These are phyloP conservation scores for Leucopsar rothschildi DNA, from an alignment of 2,113 vertebrate genomes.

Conservation along the genomic window DNA sequence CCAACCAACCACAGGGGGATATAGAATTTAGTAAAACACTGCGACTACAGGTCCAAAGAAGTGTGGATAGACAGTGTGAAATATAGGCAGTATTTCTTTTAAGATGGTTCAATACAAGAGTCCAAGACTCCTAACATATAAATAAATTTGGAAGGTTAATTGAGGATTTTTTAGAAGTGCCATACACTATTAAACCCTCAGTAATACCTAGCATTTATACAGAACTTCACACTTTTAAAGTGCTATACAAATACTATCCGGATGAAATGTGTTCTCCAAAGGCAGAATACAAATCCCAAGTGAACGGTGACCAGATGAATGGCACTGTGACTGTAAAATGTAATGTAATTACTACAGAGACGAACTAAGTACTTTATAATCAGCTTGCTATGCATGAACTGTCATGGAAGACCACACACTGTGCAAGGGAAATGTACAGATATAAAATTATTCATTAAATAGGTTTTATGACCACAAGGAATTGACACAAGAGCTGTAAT, in stretches of 20 bases:
- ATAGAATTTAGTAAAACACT: background rate
- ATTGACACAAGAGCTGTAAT: background rate
- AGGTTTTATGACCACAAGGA: background rate
- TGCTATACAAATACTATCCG: background rate
- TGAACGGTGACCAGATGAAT: background rate
- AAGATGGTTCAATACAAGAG: background rate
- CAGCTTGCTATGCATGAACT: background rate
- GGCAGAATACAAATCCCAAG: background rate
- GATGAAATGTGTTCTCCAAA: background rate
- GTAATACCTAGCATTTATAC: background rate
- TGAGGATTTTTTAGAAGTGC: background rate
- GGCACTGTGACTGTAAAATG: background rate
- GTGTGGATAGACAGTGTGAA: background rate
- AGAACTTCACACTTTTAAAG: background rate
- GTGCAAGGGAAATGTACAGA: background rate
- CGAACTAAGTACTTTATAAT: background rate
- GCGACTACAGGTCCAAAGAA: background rate
- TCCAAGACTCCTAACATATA: background rate
- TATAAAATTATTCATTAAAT: background rate
- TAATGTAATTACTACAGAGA: background rate
- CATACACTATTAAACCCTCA: background rate
- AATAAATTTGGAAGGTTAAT: background rate
- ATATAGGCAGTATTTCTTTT: background rate
- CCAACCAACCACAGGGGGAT: background rate
- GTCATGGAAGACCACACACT: background rate